Conservation (phyloP, 2,113 vertebrate species). For the Apteryx mantelli region DNA sequence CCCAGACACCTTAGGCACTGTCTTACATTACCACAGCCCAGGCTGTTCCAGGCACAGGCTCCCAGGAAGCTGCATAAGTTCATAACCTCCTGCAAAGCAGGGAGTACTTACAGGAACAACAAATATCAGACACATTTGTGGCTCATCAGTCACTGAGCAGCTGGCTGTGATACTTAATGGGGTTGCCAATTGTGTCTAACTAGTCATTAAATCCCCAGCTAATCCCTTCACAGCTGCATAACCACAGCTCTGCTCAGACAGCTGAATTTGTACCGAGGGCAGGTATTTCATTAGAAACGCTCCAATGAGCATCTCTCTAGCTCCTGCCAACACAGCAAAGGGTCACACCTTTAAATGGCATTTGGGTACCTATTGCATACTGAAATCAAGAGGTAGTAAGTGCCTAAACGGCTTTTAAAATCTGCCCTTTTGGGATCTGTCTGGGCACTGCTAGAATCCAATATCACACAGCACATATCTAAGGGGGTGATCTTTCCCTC, state of each 20-base stretch:
- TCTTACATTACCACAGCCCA: neutral
- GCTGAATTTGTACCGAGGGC: neutral
- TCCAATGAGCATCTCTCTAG: neutral
- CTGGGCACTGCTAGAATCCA: neutral
- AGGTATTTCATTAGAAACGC: neutral
- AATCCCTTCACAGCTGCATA: conserved; percentile 27
- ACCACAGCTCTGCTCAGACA: neutral
- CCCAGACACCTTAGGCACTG: neutral
- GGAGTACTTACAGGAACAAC: neutral
- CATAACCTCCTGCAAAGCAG: neutral
- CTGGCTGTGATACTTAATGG: neutral
- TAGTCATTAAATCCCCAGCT: conserved; percentile 41
- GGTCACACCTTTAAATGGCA: neutral
- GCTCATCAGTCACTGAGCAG: neutral
- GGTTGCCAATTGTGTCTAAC: conserved; percentile 55
- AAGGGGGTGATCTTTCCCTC: neutral
- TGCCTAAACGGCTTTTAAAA: neutral
- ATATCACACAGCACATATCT: too few species aligned
- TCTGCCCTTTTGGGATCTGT: neutral
- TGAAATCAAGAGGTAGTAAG: neutral
- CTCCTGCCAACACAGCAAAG: neutral
- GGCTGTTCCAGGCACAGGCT: neutral
- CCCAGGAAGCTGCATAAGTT: rapidly evolving
- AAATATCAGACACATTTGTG: neutral
- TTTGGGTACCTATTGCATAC: neutral